Percentiles rank a stretch among this genome's conserved stretches.
phyloP scores from a whole-genome alignment of 2,797 vertebrate genomes.

The Avahi laniger region DNA sequence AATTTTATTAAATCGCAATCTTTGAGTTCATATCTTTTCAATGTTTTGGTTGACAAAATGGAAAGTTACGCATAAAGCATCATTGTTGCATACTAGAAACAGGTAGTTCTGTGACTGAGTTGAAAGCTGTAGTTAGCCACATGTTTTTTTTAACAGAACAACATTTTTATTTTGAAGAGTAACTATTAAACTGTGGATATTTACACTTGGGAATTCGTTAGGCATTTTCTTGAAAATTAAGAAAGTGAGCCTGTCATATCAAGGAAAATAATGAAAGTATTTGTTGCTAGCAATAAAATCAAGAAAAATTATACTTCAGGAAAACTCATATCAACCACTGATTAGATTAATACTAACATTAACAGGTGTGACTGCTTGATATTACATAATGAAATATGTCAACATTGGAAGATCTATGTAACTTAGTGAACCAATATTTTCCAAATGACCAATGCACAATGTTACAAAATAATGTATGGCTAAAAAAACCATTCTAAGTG shows the following conservation, averaged over 20 bases:
- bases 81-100: neutral
- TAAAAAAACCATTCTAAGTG: constrained; percentile 16
- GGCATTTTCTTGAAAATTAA: neutral
- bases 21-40: neutral
- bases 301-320: neutral
- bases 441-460: neutral
- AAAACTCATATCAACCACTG: neutral
- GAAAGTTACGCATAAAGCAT: neutral
- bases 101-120: neutral
- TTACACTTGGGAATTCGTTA: neutral
- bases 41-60: neutral
- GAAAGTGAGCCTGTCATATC: neutral
- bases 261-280: neutral
- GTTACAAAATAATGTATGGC: neutral
- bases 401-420: constrained; percentile 4
- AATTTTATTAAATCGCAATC: constrained; percentile 4
- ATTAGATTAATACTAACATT: neutral
- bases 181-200: neutral
- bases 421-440: neutral
- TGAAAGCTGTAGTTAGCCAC: neutral
- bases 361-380: neutral
- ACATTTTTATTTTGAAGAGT: neutral
- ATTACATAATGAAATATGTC: neutral
- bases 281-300: constrained; percentile 1
- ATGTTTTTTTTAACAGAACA: neutral